Conservation (phyloP, 2,797 vertebrate species). For the Alectoris magna region DNA sequence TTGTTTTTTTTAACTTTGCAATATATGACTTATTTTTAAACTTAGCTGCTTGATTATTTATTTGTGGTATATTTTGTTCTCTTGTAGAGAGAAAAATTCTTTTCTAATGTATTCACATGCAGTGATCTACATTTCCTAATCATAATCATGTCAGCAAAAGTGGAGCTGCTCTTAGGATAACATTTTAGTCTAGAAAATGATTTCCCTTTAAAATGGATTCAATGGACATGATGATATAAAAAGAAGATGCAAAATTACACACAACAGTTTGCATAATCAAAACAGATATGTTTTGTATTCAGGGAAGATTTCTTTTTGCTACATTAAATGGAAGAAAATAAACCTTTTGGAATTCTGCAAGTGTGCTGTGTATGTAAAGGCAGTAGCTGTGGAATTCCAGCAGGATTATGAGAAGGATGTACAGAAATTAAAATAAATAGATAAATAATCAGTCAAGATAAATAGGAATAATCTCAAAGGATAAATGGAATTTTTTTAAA, state of each 20-base stretch:
- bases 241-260: constrained; percentile 84
- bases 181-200: constrained; percentile 84
- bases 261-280: constrained; percentile 87
- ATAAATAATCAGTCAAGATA: constrained; percentile 30
- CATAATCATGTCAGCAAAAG: constrained; percentile 86
- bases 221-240: constrained; percentile 86
- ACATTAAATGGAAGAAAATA: constrained; percentile 82
- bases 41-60: constrained; percentile 84
- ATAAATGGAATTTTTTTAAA: background rate
- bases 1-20: constrained; percentile 62
- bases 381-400: constrained; percentile 73
- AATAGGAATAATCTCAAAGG: constrained; percentile 1
- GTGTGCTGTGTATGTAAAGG: constrained; percentile 73
- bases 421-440: constrained; percentile 67
- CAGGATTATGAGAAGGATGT: constrained; percentile 69
- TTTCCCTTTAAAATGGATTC: constrained; percentile 85
- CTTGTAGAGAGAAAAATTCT: constrained; percentile 79
- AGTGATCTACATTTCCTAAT: constrained; percentile 84
- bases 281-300: constrained; percentile 85
- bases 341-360: constrained; percentile 81
- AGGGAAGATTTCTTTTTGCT: constrained; percentile 81
- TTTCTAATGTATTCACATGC: constrained; percentile 83
- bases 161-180: constrained; percentile 82
- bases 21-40: constrained; percentile 81
- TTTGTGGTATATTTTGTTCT: constrained; percentile 83